Percentiles rank a stretch among this genome's conserved stretches.
Conservation (phyloP, 2,797 vertebrate genomes). For the Remorina albescens region DNA sequence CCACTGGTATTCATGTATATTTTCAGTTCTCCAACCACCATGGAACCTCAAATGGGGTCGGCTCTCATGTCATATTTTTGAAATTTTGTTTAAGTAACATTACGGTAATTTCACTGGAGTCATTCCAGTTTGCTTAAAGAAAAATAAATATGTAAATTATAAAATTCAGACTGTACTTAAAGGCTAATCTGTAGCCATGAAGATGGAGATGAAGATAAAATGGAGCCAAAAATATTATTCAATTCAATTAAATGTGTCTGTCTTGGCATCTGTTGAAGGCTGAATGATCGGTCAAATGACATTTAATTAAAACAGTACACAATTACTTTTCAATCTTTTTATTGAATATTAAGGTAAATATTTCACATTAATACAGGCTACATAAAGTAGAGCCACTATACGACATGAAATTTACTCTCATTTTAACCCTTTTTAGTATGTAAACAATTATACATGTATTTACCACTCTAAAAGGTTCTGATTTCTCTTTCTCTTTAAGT, state of each 20-base stretch:
- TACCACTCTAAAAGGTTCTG: slow-evolving; percentile 94
- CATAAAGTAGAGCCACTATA: slow-evolving; percentile 99
- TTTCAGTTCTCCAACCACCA: not conserved
- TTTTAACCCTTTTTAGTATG: slow-evolving; percentile 97
- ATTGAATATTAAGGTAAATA: slow-evolving; percentile 99
- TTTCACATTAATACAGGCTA: slow-evolving; percentile 99
- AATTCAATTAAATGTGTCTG: not conserved
- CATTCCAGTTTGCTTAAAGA: too few species aligned
- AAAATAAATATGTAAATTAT: not conserved
- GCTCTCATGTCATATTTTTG: not conserved
- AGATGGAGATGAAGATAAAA: not conserved
- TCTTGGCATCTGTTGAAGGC: not conserved
- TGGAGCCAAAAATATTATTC: not conserved
- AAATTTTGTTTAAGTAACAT: too few species aligned
- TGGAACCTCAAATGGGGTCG: not conserved
- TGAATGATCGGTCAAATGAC: not conserved
- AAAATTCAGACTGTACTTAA: not conserved
- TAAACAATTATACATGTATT: slow-evolving; percentile 99
- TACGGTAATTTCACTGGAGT: too few species aligned
- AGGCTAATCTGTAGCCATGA: not conserved
- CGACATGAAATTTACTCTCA: slow-evolving; percentile 98
- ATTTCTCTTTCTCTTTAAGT: slow-evolving; percentile 90
- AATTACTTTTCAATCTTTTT: slow-evolving; percentile 91
- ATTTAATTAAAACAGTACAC: slow-evolving; percentile 48
- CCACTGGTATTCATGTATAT: slow-evolving; percentile 28